Conservation (phyloP, 2,113 vertebrate species). For the Maccullochella peelii region DNA sequence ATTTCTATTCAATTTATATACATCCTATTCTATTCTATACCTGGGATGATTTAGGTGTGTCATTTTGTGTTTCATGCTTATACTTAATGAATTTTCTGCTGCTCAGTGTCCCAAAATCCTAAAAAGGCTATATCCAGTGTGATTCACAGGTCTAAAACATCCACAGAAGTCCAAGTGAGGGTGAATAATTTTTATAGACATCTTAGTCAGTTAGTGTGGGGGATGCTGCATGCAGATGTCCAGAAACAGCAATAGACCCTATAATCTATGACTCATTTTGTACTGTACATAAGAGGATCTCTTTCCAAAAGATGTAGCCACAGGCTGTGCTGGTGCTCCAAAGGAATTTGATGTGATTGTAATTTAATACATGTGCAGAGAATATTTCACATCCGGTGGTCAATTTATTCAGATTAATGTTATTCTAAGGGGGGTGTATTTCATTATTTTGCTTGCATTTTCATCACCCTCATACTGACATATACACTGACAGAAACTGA, state of each 20-base stretch:
- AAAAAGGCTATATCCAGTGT: neutral
- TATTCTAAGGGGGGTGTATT: neutral
- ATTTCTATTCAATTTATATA: too few species aligned
- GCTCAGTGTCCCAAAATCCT: neutral
- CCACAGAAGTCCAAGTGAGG: neutral
- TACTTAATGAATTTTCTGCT: neutral
- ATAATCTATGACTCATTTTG: neutral
- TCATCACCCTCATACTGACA: conserved; percentile 10
- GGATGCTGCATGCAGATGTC: conserved; percentile 1
- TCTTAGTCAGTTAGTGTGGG: neutral
- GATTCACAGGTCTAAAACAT: neutral
- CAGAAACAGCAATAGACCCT: conserved; percentile 7
- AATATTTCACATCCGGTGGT: neutral
- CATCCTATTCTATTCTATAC: too few species aligned
- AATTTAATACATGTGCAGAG: neutral
- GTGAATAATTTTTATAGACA: neutral
- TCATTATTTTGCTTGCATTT: neutral
- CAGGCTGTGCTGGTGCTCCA: too few species aligned
- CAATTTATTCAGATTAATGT: neutral
- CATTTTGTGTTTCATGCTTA: neutral
- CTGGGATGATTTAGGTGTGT: too few species aligned
- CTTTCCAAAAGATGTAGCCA: neutral
- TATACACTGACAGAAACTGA: neutral
- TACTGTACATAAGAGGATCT: neutral
- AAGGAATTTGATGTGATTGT: neutral